These are phyloP conservation scores for Sinonovacula constricta DNA, from an alignment of 1,140 invertebrate genomes.

Conservation along the genomic window DNA sequence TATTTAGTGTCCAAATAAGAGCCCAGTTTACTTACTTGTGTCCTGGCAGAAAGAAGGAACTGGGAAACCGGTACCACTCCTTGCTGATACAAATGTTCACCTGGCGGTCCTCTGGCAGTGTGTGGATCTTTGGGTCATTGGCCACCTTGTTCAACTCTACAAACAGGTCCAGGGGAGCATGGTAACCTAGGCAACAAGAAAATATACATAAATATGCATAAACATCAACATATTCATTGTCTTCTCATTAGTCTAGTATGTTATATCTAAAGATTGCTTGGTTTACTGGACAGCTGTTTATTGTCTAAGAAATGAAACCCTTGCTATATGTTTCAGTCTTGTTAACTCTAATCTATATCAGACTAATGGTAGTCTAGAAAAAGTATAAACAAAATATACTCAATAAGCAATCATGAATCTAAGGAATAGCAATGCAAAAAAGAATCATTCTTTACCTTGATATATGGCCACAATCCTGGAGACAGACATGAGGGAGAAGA, in stretches of 20 bases:
- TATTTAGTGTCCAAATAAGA: background rate
- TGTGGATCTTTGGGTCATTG: conserved; percentile 78
- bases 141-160: conserved; percentile 87
- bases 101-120: conserved; percentile 81
- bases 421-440: too few relatives aligned
- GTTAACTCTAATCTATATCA: too few relatives aligned
- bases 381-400: too few relatives aligned
- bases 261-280: too few relatives aligned
- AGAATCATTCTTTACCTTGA: too few relatives aligned
- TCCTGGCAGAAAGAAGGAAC: conserved; percentile 95
- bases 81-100: conserved; percentile 96
- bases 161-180: conserved; percentile 94
- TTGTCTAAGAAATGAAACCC: too few relatives aligned
- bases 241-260: too few relatives aligned
- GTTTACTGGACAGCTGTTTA: too few relatives aligned
- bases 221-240: too few relatives aligned
- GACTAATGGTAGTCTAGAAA: too few relatives aligned
- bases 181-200: conserved; percentile 83
- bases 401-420: too few relatives aligned
- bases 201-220: background rate
- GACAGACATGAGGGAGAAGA: conserved; percentile 82
- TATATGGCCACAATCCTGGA: conserved; percentile 80
- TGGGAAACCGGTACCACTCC: conserved; percentile 98
- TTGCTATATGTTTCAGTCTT: too few relatives aligned
- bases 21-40: conserved; percentile 67